A percentile compares a stretch with the other conserved stretches of the same genome.
Conservation (phyloP, 2,888 invertebrate species). For the Nebria brevicollis region DNA sequence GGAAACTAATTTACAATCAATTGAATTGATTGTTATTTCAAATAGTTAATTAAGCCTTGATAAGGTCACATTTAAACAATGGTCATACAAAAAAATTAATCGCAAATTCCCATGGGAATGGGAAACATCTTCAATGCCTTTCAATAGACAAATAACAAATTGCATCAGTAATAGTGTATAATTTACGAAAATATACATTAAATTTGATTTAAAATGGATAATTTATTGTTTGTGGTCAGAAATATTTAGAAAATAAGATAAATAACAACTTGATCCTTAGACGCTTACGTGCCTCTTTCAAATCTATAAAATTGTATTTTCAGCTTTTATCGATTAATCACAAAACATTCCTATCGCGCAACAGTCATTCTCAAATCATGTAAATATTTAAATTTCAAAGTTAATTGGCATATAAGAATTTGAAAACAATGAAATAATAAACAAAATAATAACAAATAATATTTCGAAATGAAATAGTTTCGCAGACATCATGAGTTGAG, state of each 20-base stretch:
- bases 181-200: too few relatives aligned
- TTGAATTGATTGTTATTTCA: background rate
- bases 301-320: background rate
- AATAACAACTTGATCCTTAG: too few relatives aligned
- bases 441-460: constrained; percentile 1
- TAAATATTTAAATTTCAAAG: background rate
- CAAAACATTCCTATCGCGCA: background rate
- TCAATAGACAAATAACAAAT: background rate
- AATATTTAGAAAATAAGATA: too few relatives aligned
- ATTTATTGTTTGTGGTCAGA: too few relatives aligned
- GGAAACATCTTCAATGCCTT: background rate
- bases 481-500: background rate
- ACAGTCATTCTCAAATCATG: background rate
- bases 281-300: too few relatives aligned
- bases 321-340: background rate
- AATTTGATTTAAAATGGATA: too few relatives aligned
- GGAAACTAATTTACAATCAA: background rate
- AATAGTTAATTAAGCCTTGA: background rate
- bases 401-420: background rate
- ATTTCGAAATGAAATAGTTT: background rate
- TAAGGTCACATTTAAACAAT: background rate
- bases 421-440: constrained; percentile 3
- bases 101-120: background rate
- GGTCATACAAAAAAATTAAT: background rate
- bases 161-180: background rate